Base-by-base conservation (phyloP, 2,888 invertebrate genomes). In the Thymelicus lineola region DNA sequence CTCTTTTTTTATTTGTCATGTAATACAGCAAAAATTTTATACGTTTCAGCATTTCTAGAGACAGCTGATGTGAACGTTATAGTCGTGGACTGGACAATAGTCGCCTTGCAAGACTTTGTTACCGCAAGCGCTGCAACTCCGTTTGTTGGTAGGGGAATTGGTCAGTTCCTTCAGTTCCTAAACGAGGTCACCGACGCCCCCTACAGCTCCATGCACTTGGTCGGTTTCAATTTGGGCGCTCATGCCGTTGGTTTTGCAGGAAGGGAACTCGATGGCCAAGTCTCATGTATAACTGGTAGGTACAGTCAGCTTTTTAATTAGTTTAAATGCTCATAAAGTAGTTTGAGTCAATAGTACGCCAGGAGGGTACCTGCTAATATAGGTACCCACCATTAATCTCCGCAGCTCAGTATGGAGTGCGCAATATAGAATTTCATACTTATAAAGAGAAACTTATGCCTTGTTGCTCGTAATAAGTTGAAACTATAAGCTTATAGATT, bases 41-140 rank as follows among this genome's bases (percentile, higher is more conserved):
- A 12, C 0, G 12, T 66, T 60, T 28, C 38, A 85, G 87, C 82
- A 5, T 82, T 73, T 63, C 76, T 88, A 0, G 60, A 57, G 1
- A 80, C 76, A 57, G 72, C 66, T n/a, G 81, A 86, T 12, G 73
- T 73, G 0, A 89, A 89, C 70, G 79, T 88, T 0, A 87, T 89
- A 36, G 76, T 84, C 0, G 36, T 87, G 62, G 87, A 88, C 63
- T 89, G 88, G 88, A 80, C 82, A 36, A 73, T 76, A 0, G 74
- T 86, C 0, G 86, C 87, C 7, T 0, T 71, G 0, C 74, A 77
- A n/a, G 78, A 79, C 57, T 89, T 87, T 71, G 70, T 79, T 0
- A 83, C 84, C 0, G 86, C 87, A 4, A 80, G 73, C 0, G 55
- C 66, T 7, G 85, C 84, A 10, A 84, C 86, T 0, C 86, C 87